A percentile compares a stretch with the other conserved stretches of the same genome.
phyloP scores from a whole-genome alignment of 2,888 invertebrate genomes.

The Dasypogon diadema region DNA sequence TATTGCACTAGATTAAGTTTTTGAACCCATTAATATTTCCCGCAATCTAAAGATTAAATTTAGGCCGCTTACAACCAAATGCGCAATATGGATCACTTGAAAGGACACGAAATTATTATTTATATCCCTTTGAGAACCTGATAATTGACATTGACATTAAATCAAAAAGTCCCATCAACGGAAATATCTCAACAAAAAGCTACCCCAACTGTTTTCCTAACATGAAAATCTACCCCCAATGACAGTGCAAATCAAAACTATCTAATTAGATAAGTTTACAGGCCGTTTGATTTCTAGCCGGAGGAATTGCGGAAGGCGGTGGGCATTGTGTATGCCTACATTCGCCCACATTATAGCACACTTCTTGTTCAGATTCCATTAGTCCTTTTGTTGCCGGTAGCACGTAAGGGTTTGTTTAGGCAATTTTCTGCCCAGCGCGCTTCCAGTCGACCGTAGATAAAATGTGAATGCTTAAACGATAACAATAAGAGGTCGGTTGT shows the following conservation, averaged over 20 bases:
- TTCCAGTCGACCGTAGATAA: conserved; percentile 40
- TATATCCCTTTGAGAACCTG: too few species aligned
- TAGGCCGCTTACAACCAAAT: too few species aligned
- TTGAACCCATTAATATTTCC: too few species aligned
- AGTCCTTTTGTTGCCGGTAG: conserved; percentile 32
- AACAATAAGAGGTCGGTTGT: conserved; percentile 26
- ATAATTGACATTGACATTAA: too few species aligned
- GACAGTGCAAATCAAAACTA: conserved; percentile 31
- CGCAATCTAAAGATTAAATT: too few species aligned
- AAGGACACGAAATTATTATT: too few species aligned
- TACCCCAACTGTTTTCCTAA: too few species aligned
- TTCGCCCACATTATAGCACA: neutral
- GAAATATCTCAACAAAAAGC: too few species aligned
- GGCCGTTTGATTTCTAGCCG: conserved; percentile 27
- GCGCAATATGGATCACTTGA: too few species aligned
- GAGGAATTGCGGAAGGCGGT: neutral
- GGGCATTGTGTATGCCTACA: conserved; percentile 20
- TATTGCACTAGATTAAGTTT: too few species aligned
- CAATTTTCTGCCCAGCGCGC: conserved; percentile 45
- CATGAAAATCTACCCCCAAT: neutral
- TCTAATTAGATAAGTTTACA: conserved; percentile 46
- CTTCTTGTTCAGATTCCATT: neutral
- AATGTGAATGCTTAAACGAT: conserved; percentile 28
- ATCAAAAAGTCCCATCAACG: too few species aligned
- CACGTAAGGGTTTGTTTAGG: conserved; percentile 34